phyloP scores from a whole-genome alignment of 2,888 invertebrate species.

The Lottia gigantea region DNA sequence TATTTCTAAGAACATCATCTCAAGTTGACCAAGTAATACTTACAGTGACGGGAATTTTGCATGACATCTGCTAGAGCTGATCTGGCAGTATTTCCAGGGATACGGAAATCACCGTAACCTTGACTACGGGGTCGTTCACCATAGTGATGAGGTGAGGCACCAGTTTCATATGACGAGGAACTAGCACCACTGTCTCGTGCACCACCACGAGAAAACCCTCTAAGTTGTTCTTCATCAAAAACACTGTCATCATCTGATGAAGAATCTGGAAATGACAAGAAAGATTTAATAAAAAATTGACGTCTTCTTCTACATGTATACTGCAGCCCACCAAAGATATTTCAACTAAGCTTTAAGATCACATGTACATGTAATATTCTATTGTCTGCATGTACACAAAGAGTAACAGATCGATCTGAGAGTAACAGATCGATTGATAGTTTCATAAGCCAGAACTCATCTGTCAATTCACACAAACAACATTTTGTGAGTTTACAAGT shows the following conservation, averaged over 20 bases:
- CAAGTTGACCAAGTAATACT: slow-evolving; percentile 25
- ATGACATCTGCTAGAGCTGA: slow-evolving; percentile 76
- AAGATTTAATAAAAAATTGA: too few species aligned
- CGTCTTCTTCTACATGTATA: too few species aligned
- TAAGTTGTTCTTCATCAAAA: slow-evolving; percentile 60
- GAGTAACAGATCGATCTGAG: too few species aligned
- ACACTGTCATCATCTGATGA: slow-evolving; percentile 66
- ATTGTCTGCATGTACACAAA: too few species aligned
- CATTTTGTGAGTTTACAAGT: too few species aligned
- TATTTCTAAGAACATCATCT: too few species aligned
- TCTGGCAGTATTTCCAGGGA: slow-evolving; percentile 73
- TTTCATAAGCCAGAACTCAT: too few species aligned
- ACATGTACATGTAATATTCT: too few species aligned
- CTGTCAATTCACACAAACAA: too few species aligned
- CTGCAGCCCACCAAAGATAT: too few species aligned
- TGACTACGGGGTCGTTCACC: slow-evolving; percentile 53
- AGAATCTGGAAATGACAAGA: slow-evolving; percentile 25
- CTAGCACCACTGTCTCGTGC: slow-evolving; percentile 58
- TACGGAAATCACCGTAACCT: slow-evolving; percentile 61
- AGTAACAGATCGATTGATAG: too few species aligned
- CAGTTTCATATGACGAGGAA: slow-evolving; percentile 48
- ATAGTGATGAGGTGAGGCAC: slow-evolving; percentile 35
- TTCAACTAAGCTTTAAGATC: too few species aligned
- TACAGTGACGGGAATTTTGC: slow-evolving; percentile 69
- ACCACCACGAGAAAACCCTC: slow-evolving; percentile 54